Evolutionary conservation across 2,113 vertebrate species (phyloP), one percentile per base, ranked within the genome.

Genomic region (Cryptomyrus ogoouensis): DNA sequence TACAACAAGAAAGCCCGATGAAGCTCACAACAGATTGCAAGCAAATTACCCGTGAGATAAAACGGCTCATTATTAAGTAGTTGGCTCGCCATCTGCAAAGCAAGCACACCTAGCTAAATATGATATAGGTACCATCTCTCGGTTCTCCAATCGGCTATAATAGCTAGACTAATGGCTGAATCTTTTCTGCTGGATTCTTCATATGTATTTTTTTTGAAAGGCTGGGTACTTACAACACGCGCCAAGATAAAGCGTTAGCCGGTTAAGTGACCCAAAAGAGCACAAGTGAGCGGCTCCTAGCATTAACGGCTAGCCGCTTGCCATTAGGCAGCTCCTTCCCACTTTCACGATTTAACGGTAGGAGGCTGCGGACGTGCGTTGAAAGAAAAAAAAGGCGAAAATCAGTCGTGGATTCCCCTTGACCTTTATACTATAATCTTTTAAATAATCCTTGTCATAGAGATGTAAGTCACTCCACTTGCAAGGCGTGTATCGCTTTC

Each of bases 201-300:
- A 19, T 9, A 13, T 47, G 24, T 19, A 9, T 44, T 15, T 66
- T 53, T 83, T 10, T 83, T 13, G 7, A 83, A 46, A 83, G 8
- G 44, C 83, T 46, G n/a, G 58, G 66, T 83, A 89, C 88, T 89
- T 89, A 89, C 88, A 44, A 50, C 77, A 21, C 13, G 83, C 74
- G 7, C 70, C 46, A n/a, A 39, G 85, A 87, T 90, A 89, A 90
- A 21, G 31, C 12, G 58, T 2, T 83, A 74, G 49, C 27, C 56
- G 50, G 31, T 70, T 62, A 47, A 88, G 49, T n/a, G 74, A 17
- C 66, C 87, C n/a, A 56, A 83, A 83, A 19, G 21, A 44, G 49
- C 89, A 88, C 35, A 53, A 88, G 86, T 17, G 56, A 46, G 27
- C 49, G 3, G 62, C 39, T 53, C 47, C 47, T 27, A 56, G 49